These are phyloP conservation scores for Amphipoea lucens DNA, from an alignment of 2,888 invertebrate genomes.

Conservation along the genomic window DNA sequence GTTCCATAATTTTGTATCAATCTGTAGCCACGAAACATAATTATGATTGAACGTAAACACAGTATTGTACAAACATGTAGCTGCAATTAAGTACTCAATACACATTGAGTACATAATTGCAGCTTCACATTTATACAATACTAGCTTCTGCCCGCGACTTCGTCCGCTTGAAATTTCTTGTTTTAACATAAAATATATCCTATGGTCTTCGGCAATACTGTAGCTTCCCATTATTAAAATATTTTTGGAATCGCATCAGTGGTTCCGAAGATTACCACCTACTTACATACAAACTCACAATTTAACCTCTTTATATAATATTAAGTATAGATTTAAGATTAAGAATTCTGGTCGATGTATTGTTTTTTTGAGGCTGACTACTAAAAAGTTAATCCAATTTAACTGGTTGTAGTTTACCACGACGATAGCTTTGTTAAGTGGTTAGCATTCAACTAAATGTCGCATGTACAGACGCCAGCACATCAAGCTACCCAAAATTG, in stretches of 20 bases:
- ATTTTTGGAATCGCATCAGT: neutral
- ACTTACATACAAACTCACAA: neutral
- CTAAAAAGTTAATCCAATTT: neutral
- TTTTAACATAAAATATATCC: neutral
- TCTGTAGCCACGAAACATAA: neutral
- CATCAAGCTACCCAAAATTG: no score
- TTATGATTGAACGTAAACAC: no score
- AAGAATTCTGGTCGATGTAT: neutral
- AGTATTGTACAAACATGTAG: no score
- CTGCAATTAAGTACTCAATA: no score
- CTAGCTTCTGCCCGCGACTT: no score
- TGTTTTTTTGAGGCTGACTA: neutral
- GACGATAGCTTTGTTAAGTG: conserved; percentile 10
- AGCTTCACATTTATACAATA: neutral
- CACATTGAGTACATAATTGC: neutral
- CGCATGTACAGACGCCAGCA: no score
- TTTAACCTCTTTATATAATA: no score
- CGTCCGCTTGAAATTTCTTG: neutral
- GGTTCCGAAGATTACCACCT: neutral
- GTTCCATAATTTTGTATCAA: neutral
- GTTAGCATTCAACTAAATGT: conserved; percentile 47
- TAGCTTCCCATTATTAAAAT: neutral
- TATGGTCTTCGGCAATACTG: neutral
- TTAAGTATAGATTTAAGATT: no score
- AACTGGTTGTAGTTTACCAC: neutral